Conservation (phyloP, 2,888 invertebrate species). For the Cremastobaeus sp. region DNA sequence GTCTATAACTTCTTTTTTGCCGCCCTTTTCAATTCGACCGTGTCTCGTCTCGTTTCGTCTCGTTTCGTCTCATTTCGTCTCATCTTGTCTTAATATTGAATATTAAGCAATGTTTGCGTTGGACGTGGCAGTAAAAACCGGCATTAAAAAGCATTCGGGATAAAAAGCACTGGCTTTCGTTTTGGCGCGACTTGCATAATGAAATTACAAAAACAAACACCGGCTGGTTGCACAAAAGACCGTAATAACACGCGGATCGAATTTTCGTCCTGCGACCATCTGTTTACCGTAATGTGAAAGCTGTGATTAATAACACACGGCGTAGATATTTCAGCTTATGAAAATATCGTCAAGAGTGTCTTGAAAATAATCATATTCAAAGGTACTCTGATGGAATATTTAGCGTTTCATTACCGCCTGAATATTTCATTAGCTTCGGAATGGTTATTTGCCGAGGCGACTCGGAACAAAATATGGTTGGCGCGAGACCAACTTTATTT, state of each 20-base stretch:
- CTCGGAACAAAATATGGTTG: constrained; percentile 15
- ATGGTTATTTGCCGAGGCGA: constrained; percentile 14
- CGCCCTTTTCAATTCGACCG: no score
- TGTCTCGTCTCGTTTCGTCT: no score
- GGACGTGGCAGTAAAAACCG: no score
- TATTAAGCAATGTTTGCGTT: no score
- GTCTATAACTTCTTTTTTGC: no score
- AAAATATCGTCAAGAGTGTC: constrained; percentile 28
- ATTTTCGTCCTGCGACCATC: constrained; percentile 27
- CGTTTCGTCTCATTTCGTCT: no score
- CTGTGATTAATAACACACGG: constrained; percentile 44
- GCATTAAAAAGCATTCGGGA: no score
- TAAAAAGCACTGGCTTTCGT: constrained; percentile 6
- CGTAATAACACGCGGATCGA: constrained; percentile 18
- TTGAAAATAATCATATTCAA: constrained; percentile 36
- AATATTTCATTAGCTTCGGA: constrained; percentile 44
- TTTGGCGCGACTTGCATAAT: constrained; percentile 22
- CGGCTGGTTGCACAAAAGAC: constrained; percentile 15
- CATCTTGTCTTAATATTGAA: no score
- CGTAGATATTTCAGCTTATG: constrained; percentile 37
- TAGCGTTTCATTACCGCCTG: constrained; percentile 36
- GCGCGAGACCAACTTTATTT: constrained; percentile 32
- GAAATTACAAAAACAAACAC: constrained; percentile 27
- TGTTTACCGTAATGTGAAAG: constrained; percentile 49
- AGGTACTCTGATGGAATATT: constrained; percentile 32